These are phyloP conservation scores for Prinia subflava DNA, from an alignment of 2,113 vertebrate genomes.

Conservation along the genomic window DNA sequence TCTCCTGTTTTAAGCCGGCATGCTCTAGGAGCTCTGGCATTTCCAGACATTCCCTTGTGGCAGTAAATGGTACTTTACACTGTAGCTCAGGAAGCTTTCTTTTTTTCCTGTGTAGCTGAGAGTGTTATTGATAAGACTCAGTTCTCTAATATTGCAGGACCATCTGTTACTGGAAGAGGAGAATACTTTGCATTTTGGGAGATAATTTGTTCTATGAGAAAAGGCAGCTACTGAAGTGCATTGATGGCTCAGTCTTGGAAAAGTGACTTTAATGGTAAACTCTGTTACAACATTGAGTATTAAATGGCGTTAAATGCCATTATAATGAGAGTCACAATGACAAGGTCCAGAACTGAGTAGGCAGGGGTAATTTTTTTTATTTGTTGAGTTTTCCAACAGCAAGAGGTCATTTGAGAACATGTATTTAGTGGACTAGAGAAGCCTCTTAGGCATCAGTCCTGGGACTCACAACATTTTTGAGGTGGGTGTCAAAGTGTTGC, in stretches of 20 bases:
- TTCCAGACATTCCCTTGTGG: background rate
- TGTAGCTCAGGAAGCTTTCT: constrained; percentile 8
- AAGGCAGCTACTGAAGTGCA: constrained; percentile 1
- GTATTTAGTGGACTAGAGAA: background rate
- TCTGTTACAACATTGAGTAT: background rate
- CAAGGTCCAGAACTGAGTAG: background rate
- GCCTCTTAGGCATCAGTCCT: background rate
- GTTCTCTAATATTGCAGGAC: constrained; percentile 22
- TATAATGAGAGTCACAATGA: background rate
- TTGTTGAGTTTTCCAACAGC: background rate
- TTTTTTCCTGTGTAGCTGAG: background rate
- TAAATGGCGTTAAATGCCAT: background rate
- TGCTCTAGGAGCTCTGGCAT: background rate
- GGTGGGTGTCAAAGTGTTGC: background rate
- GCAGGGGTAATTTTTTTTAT: background rate
- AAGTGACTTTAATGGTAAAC: background rate
- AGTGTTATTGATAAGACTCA: constrained; percentile 49
- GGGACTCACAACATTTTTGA: background rate
- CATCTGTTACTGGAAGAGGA: constrained; percentile 35
- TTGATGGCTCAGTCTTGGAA: background rate
- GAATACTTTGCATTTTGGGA: constrained; percentile 30
- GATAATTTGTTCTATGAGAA: constrained; percentile 26
- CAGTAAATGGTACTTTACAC: constrained; percentile 43
- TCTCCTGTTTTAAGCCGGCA: background rate
- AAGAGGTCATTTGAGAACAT: constrained; percentile 5